Conservation (phyloP, 2,888 invertebrate genomes). For the Volucella bombylans region DNA sequence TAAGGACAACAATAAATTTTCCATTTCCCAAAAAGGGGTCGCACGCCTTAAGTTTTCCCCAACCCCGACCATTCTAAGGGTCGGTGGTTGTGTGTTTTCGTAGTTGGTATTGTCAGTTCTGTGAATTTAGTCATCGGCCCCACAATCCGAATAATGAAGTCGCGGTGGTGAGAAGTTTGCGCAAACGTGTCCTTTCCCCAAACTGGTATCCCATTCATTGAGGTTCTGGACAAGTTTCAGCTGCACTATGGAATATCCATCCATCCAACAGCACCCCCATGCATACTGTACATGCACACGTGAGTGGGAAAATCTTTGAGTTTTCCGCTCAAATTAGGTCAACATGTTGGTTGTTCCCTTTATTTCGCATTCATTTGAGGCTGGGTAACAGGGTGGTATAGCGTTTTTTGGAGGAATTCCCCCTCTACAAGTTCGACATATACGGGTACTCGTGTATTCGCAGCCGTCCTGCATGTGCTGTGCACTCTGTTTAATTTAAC, state of each 20-base stretch:
- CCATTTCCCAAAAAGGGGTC: slow-evolving; percentile 24
- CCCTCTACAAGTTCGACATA: neutral
- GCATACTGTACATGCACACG: neutral
- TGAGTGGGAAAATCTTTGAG: slow-evolving; percentile 23
- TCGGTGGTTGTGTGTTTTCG: neutral
- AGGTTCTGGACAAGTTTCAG: slow-evolving; percentile 22
- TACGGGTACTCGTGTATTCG: neutral
- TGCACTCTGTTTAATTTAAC: slow-evolving; percentile 57
- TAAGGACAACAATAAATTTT: slow-evolving; percentile 39
- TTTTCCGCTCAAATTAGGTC: slow-evolving; percentile 45
- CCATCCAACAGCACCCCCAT: slow-evolving; percentile 6
- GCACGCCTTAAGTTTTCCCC: slow-evolving; percentile 35
- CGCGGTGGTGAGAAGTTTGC: slow-evolving; percentile 39
- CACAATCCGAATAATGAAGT: slow-evolving; percentile 27
- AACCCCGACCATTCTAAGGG: neutral
- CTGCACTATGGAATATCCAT: slow-evolving; percentile 22
- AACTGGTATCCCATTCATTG: neutral
- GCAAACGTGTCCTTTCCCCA: slow-evolving; percentile 15
- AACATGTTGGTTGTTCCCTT: slow-evolving; percentile 37
- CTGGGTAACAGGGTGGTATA: neutral
- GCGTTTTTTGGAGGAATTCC: neutral
- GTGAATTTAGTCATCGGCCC: neutral
- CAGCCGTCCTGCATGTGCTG: slow-evolving; percentile 44
- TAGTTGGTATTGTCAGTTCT: neutral
- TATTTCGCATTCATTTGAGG: slow-evolving; percentile 11